phyloP scores from a whole-genome alignment of 2,113 vertebrate genomes.

The Pteruthius melanotis region DNA sequence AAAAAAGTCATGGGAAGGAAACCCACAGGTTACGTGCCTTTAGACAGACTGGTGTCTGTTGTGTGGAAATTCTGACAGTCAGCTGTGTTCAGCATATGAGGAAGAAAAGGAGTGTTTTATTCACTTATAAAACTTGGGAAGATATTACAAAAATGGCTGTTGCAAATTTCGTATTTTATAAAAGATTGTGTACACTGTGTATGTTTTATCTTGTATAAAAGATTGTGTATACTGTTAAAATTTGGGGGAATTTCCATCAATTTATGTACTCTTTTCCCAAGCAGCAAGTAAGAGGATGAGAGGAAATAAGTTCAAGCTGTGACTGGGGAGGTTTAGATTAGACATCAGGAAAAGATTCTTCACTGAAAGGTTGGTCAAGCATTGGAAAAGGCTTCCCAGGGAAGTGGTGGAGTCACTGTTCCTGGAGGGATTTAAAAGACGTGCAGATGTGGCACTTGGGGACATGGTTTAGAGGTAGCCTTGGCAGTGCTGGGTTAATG shows the following conservation, averaged over 20 bases:
- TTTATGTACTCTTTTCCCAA: neutral
- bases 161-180: neutral
- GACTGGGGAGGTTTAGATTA: neutral
- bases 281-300: neutral
- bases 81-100: neutral
- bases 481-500: neutral
- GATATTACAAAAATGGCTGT: neutral
- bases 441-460: neutral
- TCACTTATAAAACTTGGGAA: neutral
- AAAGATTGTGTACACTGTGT: fast-evolving
- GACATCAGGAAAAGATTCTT: neutral
- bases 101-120: neutral
- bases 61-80: neutral
- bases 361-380: neutral
- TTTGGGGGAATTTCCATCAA: neutral
- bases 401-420: neutral
- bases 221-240: neutral
- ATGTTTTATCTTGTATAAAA: too few relatives aligned
- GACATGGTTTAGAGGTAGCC: neutral
- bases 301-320: neutral
- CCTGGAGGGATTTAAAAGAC: neutral
- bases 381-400: neutral
- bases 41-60: neutral
- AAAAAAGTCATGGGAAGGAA: neutral
- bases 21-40: neutral